Evolutionary conservation across 2,888 invertebrate genomes (phyloP), one percentile per base, ranked within the genome.

Genomic region (Lasioglossum malachurum): DNA sequence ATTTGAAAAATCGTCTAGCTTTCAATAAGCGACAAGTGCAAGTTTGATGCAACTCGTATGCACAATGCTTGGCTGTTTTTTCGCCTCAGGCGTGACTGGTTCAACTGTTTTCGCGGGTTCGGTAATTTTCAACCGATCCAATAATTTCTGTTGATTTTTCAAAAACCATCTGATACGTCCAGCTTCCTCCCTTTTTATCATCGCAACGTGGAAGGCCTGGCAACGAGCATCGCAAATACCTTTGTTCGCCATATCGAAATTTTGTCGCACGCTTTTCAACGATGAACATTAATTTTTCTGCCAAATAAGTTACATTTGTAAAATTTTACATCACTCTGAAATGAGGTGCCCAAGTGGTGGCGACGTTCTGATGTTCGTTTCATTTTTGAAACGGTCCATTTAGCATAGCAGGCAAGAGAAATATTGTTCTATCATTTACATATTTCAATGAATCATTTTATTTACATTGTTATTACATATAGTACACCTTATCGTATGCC

Each of bases 381-480:
- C n/a, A 53, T 53, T 23, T 35, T 1, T 57, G 44, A 44, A 67
- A 75, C 41, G 10, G 73, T 19, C 38, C 38, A 69, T 16, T 44
- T 35, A 19, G 49, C 73, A n/a, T 72, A 78, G 57, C 44, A 78
- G 76, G 31, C 72, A 71, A 44, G 74, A 84, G 73, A 81, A 75
- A 86, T 72, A 76, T 69, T 81, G 69, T 77, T 46, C 44, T 72
- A 57, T 35, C 72, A n/a, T 60, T 80, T 80, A 78, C 85, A 77
- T 88, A 89, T 74, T 90, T 91, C 88, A 88, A 87, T 90, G 88
- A 90, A 90, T 92, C 23, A 87, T 91, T 94, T 94, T 95, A 95
- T 95, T 93, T 94, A 95, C 95, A 95, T 93, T 92, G 91, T 93
- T 92, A 89, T 93, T 95, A 94, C 93, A 93, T 90, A 90, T 91